phyloP scores from a whole-genome alignment of 1,140 invertebrate species.

The Drosophila parabipectinata region DNA sequence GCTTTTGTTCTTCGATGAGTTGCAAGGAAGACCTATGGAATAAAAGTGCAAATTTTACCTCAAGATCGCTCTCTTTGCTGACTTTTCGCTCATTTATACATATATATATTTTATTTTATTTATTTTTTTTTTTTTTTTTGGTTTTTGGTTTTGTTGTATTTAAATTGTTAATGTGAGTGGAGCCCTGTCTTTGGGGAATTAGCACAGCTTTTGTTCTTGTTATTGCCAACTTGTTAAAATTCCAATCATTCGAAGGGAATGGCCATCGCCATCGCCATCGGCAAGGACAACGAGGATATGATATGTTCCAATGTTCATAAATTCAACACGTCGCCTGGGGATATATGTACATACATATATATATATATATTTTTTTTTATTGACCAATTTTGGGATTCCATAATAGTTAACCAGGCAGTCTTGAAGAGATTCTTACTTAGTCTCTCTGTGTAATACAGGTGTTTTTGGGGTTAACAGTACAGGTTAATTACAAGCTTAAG shows the following conservation, averaged over 20 bases:
- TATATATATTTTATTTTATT: constrained; percentile 34
- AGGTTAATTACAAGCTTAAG: constrained; percentile 4
- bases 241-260: constrained; percentile 36
- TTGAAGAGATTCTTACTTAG: background rate
- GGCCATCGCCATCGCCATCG: background rate
- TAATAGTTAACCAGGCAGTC: background rate
- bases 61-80: background rate
- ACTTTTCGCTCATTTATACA: constrained; percentile 65
- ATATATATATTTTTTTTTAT: background rate
- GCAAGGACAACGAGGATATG: constrained; percentile 34
- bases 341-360: background rate
- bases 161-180: constrained; percentile 77
- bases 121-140: constrained; percentile 61
- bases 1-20: constrained; percentile 10
- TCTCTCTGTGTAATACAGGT: background rate
- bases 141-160: constrained; percentile 69
- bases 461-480: constrained; percentile 2
- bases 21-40: background rate
- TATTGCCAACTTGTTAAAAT: constrained; percentile 80
- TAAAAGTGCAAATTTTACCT: constrained; percentile 74
- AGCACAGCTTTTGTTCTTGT: constrained; percentile 70
- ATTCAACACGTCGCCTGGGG: constrained; percentile 57
- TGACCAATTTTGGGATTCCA: constrained; percentile 25
- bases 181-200: constrained; percentile 71
- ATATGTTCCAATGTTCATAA: constrained; percentile 73